phyloP scores from a whole-genome alignment of 53 echinoderm and acorn worm species.

The Crossaster papposus region DNA sequence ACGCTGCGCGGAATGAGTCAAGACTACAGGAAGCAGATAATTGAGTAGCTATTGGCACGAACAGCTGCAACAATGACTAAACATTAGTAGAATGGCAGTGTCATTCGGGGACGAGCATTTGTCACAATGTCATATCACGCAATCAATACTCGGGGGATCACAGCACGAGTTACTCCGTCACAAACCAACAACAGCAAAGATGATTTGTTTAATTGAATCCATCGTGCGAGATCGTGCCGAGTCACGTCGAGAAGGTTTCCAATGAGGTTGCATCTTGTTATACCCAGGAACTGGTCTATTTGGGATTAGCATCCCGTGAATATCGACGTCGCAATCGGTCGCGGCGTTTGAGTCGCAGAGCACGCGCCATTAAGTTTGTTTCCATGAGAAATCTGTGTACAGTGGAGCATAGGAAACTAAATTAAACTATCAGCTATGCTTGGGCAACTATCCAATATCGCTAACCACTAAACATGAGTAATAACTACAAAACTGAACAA shows the following conservation, averaged over 20 bases:
- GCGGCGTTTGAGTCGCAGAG: background rate
- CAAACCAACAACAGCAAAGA: background rate
- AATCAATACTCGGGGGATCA: slow-evolving; percentile 37
- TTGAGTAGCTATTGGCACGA: slow-evolving; percentile 46
- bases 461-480: background rate
- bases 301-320: slow-evolving; percentile 36
- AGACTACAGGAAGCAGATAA: slow-evolving; percentile 49
- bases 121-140: slow-evolving; percentile 61
- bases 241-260: slow-evolving; percentile 22
- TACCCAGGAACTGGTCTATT: slow-evolving; percentile 55
- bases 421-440: background rate
- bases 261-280: background rate
- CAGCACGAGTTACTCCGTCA: slow-evolving; percentile 10
- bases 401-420: slow-evolving; percentile 18
- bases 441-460: background rate
- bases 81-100: slow-evolving; percentile 50
- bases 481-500: background rate
- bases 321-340: slow-evolving; percentile 8
- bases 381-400: slow-evolving; percentile 31
- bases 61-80: slow-evolving; percentile 60
- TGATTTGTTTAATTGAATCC: slow-evolving; percentile 46
- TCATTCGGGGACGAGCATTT: slow-evolving; percentile 38
- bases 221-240: slow-evolving; percentile 40
- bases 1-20: slow-evolving; percentile 28
- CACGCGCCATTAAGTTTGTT: slow-evolving; percentile 42